Base-by-base conservation (phyloP, 2,113 vertebrate genomes). In the Drymodes brunneopygia region DNA sequence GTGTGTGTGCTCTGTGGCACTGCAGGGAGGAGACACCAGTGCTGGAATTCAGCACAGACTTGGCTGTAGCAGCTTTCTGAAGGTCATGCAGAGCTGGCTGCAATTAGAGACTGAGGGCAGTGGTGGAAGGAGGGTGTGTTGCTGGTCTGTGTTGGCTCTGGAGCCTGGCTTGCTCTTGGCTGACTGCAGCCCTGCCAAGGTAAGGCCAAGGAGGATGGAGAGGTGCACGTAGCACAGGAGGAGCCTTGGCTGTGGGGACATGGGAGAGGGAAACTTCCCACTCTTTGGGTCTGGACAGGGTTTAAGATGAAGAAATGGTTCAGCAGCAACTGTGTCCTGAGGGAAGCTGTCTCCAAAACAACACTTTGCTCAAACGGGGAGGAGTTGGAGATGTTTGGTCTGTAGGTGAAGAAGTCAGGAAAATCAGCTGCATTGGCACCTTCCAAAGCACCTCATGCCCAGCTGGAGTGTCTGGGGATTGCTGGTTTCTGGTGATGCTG, bases 201-300 rank as follows among this genome's bases (percentile, higher is more conserved):
- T 33, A 53, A 45, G 33, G 15, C 33, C 29, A 51, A 53, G n/a
- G 21, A 11, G 11, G 38, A 48, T 12, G 36, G 67, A 44, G 67
- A 48, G 42, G 44, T 17, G 11, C 27, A 33, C 0, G 0, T 5
- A 23, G 24, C 18, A 8, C 4, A 38, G 67, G 54, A 56, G 79
- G 50, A 85, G 12, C 16, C 25, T 38, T 4, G 10, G 48, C 11
- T 42, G 8, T 14, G 45, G 25, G n/a, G 29, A 83, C 16, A 21
- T 12, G 11, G n/a, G 40, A 70, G 42, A 53, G 45, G 28, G 16
- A 86, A 66, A 29, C 11, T n/a, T 77, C 9, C 6, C 4, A 0
- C 4, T 38, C 8, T 44, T 70, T 70, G 33, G 15, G 19, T 77
- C 35, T 70, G 38, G 27, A 11, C 3, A 7, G 20, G 12, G 12